Evolutionary conservation across 2,797 vertebrate genomes (phyloP), one percentile per base, ranked within the genome.

Genomic region (Xiphorhynchus erythropygius): DNA sequence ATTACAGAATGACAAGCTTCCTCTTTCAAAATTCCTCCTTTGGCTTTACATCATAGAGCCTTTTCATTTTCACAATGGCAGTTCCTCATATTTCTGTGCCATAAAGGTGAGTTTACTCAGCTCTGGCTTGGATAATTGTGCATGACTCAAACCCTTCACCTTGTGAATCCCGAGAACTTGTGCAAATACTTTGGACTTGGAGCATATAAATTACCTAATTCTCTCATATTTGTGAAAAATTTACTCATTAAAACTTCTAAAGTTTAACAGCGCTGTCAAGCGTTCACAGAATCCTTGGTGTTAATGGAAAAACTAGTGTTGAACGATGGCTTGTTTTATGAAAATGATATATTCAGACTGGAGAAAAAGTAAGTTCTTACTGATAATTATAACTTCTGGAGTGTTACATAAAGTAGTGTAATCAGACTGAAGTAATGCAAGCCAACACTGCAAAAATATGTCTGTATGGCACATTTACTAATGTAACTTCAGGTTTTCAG

Each of bases 221-320:
- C 37, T 85, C 50, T 81, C 41, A 18, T 32, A 81, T 28, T 68
- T 60, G 71, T 89, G 71, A 85, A 94, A 79, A 90, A 89, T 67
- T 75, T 47, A 59, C 63, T 89, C 24, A 87, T 87, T 90, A 86
- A 68, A 81, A 64, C 62, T 68, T 81, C 17, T 77, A 13, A 94
- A 89, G 91, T 89, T 94, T 94, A 94, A 87, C 71, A 67, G 52
- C 4, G 41, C 71, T 82, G 84, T 90, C 44, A 73, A 39, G 52
- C 2, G 0, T 89, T 93, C 70, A 82, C 63, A 14, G 64, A 67
- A 70, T 77, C 53, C 56, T 80, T 59, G 69, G 35, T 35, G 49
- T 85, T 84, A 87, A 85, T 91, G 71, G 68, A 74, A 89, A 87
- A 90, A 70, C 60, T 49, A 24, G 68, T 0, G 1, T 10, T 50